Evolutionary conservation across 2,888 invertebrate species (phyloP).

Genomic region (Calameuta idolon): DNA sequence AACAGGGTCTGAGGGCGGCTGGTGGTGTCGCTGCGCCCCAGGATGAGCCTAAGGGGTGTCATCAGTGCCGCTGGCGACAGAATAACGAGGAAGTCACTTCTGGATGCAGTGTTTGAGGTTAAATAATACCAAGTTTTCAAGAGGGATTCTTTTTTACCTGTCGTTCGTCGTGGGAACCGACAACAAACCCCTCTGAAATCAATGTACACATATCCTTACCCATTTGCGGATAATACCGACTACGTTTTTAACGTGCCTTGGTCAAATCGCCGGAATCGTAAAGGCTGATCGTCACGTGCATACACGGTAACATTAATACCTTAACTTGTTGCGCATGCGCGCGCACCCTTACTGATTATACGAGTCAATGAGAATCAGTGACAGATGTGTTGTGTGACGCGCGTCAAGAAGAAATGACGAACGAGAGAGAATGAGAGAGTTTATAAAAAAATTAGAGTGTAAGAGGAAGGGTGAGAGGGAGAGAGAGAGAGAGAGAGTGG

Average conservation of each 20-base stretch:
- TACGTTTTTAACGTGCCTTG: conserved; percentile 36
- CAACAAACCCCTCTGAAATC: conserved; percentile 12
- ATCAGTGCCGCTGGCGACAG: conserved; percentile 70
- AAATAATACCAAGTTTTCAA: not conserved
- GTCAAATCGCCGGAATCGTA: conserved; percentile 18
- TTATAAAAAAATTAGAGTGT: not conserved
- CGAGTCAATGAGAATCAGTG: not conserved
- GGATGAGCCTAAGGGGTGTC: conserved; percentile 64
- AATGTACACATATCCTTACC: conserved; percentile 34
- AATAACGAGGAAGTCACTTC: conserved; percentile 70
- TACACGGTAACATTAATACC: conserved; percentile 17
- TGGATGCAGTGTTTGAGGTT: conserved; percentile 70
- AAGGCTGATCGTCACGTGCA: conserved; percentile 29
- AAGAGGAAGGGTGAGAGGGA: not conserved
- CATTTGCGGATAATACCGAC: conserved; percentile 23
- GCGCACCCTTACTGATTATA: not conserved
- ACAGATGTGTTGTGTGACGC: not conserved
- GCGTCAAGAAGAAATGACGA: not conserved
- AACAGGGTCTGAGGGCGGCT: conserved; percentile 74
- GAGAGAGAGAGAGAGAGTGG: too few species aligned
- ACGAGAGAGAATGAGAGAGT: not conserved
- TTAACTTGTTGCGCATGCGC: conserved; percentile 25
- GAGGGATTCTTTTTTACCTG: not conserved
- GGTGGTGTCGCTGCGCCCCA: conserved; percentile 59
- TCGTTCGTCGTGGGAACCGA: conserved; percentile 18